Conservation (phyloP, 2,888 invertebrate genomes). For the Melangyna quadrimaculata region DNA sequence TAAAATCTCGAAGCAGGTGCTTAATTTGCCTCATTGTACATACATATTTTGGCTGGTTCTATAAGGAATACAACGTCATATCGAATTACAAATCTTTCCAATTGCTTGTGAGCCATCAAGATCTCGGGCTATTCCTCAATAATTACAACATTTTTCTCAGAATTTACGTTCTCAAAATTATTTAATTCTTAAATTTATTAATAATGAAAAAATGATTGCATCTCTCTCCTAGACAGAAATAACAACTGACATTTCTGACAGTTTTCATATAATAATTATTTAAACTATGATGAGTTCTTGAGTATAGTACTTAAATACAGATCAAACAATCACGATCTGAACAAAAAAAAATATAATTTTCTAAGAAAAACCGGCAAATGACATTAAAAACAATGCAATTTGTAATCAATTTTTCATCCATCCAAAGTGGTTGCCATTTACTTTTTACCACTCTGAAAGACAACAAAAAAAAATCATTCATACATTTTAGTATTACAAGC, state of each 20-base stretch:
- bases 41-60: too few species aligned
- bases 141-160: background rate
- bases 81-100: too few species aligned
- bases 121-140: too few species aligned
- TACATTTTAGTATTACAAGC: background rate
- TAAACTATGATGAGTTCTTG: slow-evolving; percentile 3
- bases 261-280: background rate
- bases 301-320: background rate
- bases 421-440: slow-evolving; percentile 44
- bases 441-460: background rate
- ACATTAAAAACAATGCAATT: slow-evolving; percentile 32
- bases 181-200: background rate
- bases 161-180: background rate
- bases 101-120: too few species aligned
- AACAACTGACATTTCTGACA: background rate
- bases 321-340: background rate
- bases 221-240: background rate
- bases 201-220: background rate
- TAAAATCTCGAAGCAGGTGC: too few species aligned
- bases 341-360: background rate
- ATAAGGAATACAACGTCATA: too few species aligned
- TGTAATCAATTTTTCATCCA: slow-evolving; percentile 54
- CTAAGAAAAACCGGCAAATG: background rate
- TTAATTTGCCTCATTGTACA: too few species aligned
- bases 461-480: background rate